phyloP scores from a whole-genome alignment of 1,140 invertebrate species.

The Plectus sambesii region DNA sequence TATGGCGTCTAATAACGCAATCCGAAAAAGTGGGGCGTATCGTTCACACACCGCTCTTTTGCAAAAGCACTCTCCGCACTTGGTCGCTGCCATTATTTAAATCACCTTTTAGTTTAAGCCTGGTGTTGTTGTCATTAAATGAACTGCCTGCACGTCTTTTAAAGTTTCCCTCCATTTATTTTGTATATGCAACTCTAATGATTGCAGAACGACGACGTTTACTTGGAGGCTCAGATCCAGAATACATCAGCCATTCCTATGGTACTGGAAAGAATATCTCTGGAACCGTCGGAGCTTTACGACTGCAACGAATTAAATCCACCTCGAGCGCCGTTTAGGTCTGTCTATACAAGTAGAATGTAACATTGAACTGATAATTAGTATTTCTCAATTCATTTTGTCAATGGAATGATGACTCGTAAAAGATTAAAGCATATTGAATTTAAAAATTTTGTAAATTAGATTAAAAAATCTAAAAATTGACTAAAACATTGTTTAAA shows the following conservation, averaged over 20 bases:
- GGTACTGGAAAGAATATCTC: slow-evolving; percentile 74
- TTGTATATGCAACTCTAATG: slow-evolving; percentile 6
- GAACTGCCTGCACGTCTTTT: slow-evolving; percentile 10
- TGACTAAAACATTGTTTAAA: too few species aligned
- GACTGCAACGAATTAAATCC: slow-evolving; percentile 48
- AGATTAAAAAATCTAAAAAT: too few species aligned
- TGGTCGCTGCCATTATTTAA: too few species aligned
- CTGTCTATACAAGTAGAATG: slow-evolving; percentile 1
- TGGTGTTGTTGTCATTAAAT: too few species aligned
- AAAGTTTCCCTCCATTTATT: slow-evolving; percentile 3
- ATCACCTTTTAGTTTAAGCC: too few species aligned
- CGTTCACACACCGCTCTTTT: too few species aligned
- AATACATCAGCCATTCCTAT: slow-evolving; percentile 80
- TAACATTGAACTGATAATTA: not conserved
- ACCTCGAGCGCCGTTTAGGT: slow-evolving; percentile 31
- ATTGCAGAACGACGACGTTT: slow-evolving; percentile 77
- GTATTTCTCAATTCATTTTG: slow-evolving; percentile 11
- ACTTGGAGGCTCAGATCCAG: slow-evolving; percentile 88
- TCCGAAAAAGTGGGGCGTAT: too few species aligned
- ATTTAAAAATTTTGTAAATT: too few species aligned
- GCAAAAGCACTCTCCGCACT: too few species aligned
- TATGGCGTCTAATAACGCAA: too few species aligned
- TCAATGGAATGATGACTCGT: slow-evolving; percentile 27
- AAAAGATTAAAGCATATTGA: slow-evolving; percentile 7
- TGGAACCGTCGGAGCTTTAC: slow-evolving; percentile 81